These are phyloP conservation scores for Syritta pipiens DNA, from an alignment of 2,888 invertebrate genomes.

Conservation along the genomic window DNA sequence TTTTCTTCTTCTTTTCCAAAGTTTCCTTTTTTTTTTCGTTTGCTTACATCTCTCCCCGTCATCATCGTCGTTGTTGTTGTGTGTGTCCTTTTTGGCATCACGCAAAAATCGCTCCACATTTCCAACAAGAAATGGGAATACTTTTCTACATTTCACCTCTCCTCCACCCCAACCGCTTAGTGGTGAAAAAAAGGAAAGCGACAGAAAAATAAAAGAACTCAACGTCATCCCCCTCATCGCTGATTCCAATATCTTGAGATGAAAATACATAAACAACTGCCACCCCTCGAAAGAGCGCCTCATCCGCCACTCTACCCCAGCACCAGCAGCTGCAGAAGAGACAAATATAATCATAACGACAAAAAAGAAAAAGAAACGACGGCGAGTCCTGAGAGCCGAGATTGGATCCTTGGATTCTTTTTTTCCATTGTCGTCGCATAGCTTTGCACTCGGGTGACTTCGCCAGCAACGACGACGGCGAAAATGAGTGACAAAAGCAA, in stretches of 20 bases:
- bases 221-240: constrained; percentile 10
- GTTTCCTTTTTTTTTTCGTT: constrained; percentile 8
- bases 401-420: constrained; percentile 22
- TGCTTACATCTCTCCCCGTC: constrained; percentile 33
- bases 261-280: constrained; percentile 60
- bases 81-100: constrained; percentile 58
- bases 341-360: constrained; percentile 39
- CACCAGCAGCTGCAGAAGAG: constrained; percentile 11
- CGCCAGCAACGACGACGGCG: constrained; percentile 52
- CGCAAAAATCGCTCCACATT: constrained; percentile 68
- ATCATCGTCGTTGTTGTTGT: constrained; percentile 37
- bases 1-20: constrained; percentile 27
- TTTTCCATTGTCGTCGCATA: constrained; percentile 46
- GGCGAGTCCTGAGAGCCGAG: constrained; percentile 34
- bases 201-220: constrained; percentile 26
- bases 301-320: constrained; percentile 15
- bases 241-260: constrained; percentile 61
- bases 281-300: constrained; percentile 37
- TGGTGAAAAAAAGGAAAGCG: constrained; percentile 10
- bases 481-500: constrained; percentile 64
- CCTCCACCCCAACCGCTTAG: constrained; percentile 19
- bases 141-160: constrained; percentile 24
- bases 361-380: constrained; percentile 12
- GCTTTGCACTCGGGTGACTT: constrained; percentile 37
- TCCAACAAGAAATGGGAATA: constrained; percentile 62